A percentile compares a stretch with the other conserved stretches of the same genome.
Evolutionary conservation across 2,888 invertebrate species (phyloP).

Genomic region (Cheilosia impressa): DNA sequence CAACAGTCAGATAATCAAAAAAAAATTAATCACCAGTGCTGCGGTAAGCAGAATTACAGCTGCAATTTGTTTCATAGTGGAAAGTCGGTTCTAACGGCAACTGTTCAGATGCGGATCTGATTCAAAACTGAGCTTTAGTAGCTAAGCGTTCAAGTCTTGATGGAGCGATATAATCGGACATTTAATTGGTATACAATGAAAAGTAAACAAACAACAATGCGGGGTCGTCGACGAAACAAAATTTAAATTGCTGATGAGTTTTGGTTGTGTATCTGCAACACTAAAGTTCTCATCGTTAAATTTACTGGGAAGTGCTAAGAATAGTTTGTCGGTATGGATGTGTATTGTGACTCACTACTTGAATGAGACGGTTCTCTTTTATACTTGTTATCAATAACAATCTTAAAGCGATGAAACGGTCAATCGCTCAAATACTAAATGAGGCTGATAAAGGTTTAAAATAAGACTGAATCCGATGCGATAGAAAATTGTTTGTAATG

Average conservation of each 20-base stretch:
- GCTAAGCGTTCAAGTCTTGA: slow-evolving; percentile 9
- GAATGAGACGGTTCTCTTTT: neutral
- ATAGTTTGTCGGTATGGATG: neutral
- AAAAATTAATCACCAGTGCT: slow-evolving; percentile 20
- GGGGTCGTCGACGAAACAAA: too few relatives aligned
- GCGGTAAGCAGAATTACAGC: slow-evolving; percentile 8
- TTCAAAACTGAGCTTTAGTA: slow-evolving; percentile 51
- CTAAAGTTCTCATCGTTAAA: neutral
- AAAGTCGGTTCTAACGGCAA: slow-evolving; percentile 2
- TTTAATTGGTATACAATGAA: slow-evolving; percentile 9
- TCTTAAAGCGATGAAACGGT: slow-evolving; percentile 6
- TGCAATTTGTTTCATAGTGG: slow-evolving; percentile 22
- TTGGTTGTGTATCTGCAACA: too few relatives aligned
- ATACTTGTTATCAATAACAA: neutral
- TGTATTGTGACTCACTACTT: slow-evolving; percentile 17
- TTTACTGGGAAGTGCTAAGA: neutral
- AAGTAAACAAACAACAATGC: neutral
- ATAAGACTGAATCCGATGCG: slow-evolving; percentile 4
- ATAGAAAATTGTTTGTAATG: neutral
- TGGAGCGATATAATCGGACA: slow-evolving; percentile 12
- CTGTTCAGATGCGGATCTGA: slow-evolving; percentile 31
- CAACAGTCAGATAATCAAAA: neutral
- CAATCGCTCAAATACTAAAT: neutral
- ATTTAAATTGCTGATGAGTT: too few relatives aligned
- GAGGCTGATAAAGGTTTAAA: neutral